Conservation (phyloP, 2,797 vertebrate species). For the Karalla daura region DNA sequence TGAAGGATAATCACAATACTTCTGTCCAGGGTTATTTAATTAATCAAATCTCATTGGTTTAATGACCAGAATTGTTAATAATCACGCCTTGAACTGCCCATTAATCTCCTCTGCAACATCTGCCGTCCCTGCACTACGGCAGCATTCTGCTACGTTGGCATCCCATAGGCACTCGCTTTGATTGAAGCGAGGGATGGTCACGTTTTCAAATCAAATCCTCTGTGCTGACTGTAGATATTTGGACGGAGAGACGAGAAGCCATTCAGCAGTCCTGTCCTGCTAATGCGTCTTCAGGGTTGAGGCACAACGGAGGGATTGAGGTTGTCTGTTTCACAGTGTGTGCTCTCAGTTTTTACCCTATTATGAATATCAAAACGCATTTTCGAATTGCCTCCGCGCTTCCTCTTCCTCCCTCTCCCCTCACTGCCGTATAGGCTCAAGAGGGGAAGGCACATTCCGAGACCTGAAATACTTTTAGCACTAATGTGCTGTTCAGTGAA, state of each 20-base stretch:
- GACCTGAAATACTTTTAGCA: constrained; percentile 77
- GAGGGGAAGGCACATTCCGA: constrained; percentile 64
- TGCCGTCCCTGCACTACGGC: constrained; percentile 22
- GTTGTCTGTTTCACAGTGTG: constrained; percentile 57
- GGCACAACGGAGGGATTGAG: constrained; percentile 19
- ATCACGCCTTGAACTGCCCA: constrained; percentile 56
- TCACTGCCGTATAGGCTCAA: constrained; percentile 51
- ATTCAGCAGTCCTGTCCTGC: constrained; percentile 53
- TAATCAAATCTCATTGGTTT: constrained; percentile 63
- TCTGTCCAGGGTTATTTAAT: constrained; percentile 37
- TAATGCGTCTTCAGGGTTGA: constrained; percentile 59
- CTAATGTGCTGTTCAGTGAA: constrained; percentile 83
- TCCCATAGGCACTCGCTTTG: constrained; percentile 54
- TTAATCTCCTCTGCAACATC: constrained; percentile 57
- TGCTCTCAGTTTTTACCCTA: constrained; percentile 27
- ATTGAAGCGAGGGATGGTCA: constrained; percentile 56
- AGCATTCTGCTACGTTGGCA: constrained; percentile 58
- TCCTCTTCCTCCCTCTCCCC: neutral
- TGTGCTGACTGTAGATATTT: constrained; percentile 66
- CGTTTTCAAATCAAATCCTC: constrained; percentile 47
- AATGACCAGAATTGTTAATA: constrained; percentile 66
- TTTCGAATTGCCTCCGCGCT: constrained; percentile 55
- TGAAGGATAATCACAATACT: neutral
- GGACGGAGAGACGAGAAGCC: constrained; percentile 50
- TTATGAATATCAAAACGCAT: constrained; percentile 66